Evolutionary conservation across 2,113 vertebrate species (phyloP).

Genomic region (Corynorhinus townsendii): DNA sequence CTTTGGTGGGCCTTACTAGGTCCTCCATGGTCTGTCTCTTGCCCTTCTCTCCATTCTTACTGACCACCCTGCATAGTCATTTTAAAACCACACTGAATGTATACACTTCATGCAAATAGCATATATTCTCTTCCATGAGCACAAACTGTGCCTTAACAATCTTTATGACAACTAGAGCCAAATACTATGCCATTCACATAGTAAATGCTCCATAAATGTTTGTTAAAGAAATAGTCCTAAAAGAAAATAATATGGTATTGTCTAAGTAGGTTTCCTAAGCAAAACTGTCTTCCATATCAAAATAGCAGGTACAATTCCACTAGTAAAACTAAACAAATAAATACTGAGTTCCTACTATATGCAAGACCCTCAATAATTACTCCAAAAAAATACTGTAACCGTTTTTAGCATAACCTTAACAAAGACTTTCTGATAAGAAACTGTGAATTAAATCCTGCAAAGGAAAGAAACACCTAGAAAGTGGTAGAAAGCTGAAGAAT

Average conservation of each 20-base stretch:
- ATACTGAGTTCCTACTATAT: neutral
- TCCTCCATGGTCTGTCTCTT: neutral
- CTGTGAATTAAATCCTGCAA: neutral
- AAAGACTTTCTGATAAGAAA: neutral
- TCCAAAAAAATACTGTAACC: neutral
- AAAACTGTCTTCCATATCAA: neutral
- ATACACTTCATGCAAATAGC: neutral
- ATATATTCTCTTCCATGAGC: neutral
- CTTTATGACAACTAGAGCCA: neutral
- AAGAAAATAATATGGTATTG: neutral
- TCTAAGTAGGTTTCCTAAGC: neutral
- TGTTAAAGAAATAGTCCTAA: constrained; percentile 4
- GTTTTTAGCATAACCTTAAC: neutral
- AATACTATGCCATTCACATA: neutral
- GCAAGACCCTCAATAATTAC: neutral
- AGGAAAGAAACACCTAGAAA: neutral
- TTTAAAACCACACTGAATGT: neutral
- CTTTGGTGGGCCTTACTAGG: neutral
- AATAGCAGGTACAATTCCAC: neutral
- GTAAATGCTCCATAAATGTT: neutral
- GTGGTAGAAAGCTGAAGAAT: neutral
- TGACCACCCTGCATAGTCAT: neutral
- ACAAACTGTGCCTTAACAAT: neutral
- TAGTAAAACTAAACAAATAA: neutral
- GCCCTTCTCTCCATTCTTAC: neutral